Evolutionary conservation across 2,888 invertebrate genomes (phyloP).

Genomic region (Drosophila peninsularis): DNA sequence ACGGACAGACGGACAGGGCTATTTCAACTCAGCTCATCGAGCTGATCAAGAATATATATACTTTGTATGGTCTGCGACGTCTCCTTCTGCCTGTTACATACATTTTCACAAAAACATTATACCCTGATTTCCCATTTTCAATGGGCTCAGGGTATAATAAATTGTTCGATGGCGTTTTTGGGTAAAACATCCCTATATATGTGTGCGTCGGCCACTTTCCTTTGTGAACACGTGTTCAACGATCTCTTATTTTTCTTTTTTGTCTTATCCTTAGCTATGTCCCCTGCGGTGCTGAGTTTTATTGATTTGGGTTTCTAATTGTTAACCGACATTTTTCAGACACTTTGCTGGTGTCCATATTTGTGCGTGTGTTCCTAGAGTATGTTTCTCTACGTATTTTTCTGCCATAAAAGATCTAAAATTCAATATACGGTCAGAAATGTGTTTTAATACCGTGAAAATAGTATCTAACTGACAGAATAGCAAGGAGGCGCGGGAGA

Average conservation of each 20-base stretch:
- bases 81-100: no score
- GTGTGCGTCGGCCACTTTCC: constrained; percentile 62
- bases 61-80: no score
- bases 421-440: constrained; percentile 7
- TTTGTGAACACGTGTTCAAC: constrained; percentile 78
- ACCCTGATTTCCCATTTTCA: no score
- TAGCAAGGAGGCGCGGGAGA: no score
- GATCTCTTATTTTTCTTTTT: constrained; percentile 40
- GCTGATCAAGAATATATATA: no score
- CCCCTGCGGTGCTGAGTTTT: constrained; percentile 72
- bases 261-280: constrained; percentile 54
- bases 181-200: constrained; percentile 29
- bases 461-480: no score
- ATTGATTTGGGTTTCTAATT: constrained; percentile 73
- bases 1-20: no score
- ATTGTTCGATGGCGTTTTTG: constrained; percentile 54
- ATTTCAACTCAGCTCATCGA: no score
- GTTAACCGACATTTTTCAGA: constrained; percentile 34
- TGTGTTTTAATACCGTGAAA: no score
- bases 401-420: background rate
- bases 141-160: no score
- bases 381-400: background rate
- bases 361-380: constrained; percentile 17
- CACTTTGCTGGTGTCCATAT: constrained; percentile 8
- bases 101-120: no score